Base-by-base conservation (phyloP, 2,888 invertebrate species). In the Ischnus inquisitorius region DNA sequence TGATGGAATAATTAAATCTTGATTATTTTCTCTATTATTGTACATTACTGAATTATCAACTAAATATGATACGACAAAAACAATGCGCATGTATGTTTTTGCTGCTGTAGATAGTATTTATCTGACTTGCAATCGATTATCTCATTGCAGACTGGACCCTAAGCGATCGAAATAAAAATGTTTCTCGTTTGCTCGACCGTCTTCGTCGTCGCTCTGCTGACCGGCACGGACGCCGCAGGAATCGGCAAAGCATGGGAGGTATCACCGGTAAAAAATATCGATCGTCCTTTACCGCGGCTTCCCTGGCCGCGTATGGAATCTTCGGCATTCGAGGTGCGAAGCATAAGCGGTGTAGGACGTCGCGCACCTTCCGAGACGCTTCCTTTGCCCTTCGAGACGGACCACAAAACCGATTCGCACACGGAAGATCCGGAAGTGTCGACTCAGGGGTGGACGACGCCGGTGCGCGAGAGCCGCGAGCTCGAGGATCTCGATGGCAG, bases 191-290 rank as follows among this genome's bases (percentile, higher is more conserved):
- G 22, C 12, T 41, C 43, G 16, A 78, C 43, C 28, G 39, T 78
- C 4, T 4, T 88, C 22, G n/a, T 89, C n/a, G 79, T 88, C 12
- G 69, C 86, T 3, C 46, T 87, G 22, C 46, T 86, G 71, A 80
- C 77, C 10, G 79, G 80, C 22, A 74, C 77, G 39, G 69, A 54
- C 3, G 89, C 90, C n/a, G 85, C 80, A 14, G 92, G 91, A 19
- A 68, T 90, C 10, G 90, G 92, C 1, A 88, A 88, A 64, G 90
- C 90, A n/a, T 92, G 92, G 92, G 90, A 91, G 10, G 88, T 92
- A 4, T 88, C 91, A 0, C 88, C 87, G 12, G 85, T 87, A 1
- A 87, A 90, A 34, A 72, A 85, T 14, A 57, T 87, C 4, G 87
- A 90, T 60, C 84, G 89, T 62, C 85, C 87, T 0, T 84, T 86